A percentile compares a stretch with the other conserved stretches of the same genome.
Evolutionary conservation across 2,888 invertebrate genomes (phyloP).

Genomic region (Epinotia bilunana): DNA sequence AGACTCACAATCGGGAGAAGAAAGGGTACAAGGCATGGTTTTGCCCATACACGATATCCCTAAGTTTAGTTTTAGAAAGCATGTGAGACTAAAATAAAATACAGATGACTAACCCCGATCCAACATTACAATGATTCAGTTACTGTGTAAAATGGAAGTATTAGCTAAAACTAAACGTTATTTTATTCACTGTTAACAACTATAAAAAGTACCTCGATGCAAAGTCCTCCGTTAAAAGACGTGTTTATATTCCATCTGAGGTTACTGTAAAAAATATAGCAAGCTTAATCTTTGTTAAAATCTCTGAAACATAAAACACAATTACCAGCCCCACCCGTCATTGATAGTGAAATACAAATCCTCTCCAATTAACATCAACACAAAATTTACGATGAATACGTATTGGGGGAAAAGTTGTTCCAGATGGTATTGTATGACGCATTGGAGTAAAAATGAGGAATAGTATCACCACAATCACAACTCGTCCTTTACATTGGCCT

Average conservation of each 20-base stretch:
- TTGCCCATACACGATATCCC: neutral
- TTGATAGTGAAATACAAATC: neutral
- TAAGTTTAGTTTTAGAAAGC: neutral
- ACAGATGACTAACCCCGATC: neutral
- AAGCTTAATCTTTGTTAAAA: neutral
- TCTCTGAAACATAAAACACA: neutral
- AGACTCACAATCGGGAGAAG: neutral
- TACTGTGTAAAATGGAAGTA: neutral
- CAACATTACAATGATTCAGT: neutral
- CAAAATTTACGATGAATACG: conserved; percentile 1
- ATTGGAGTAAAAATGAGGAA: neutral
- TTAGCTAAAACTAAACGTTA: neutral
- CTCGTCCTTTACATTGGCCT: conserved; percentile 71
- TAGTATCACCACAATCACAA: conserved; percentile 61
- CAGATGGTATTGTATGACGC: conserved; percentile 20
- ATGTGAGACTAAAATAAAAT: neutral
- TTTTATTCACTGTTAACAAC: neutral
- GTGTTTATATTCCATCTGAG: neutral
- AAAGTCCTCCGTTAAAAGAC: neutral
- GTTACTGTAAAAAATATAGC: conserved; percentile 17
- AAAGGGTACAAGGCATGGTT: neutral
- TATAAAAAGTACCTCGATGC: conserved; percentile 11
- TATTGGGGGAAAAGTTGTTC: conserved; percentile 12
- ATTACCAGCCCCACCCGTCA: neutral
- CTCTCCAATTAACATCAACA: conserved; percentile 3